Percentiles rank a stretch among this genome's conserved stretches.
phyloP scores from a whole-genome alignment of 1,140 invertebrate species.

The Cyrtorhinus lividipennis region DNA sequence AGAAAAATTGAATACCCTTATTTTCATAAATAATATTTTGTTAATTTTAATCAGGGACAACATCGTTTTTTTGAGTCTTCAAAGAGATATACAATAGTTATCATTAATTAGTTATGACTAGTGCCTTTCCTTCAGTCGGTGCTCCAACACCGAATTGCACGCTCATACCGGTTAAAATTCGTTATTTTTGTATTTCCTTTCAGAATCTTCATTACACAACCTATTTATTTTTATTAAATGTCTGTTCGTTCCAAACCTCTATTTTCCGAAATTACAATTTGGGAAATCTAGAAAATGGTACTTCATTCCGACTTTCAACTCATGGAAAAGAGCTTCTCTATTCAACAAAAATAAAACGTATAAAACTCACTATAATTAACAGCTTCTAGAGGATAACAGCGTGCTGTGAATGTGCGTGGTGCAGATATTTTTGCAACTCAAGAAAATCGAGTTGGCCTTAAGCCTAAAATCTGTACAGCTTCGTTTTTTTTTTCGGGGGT shows the following conservation, averaged over 20 bases:
- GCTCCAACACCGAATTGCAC: background rate
- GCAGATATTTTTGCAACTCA: background rate
- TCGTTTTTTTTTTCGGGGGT: background rate
- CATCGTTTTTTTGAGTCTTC: conserved; percentile 1
- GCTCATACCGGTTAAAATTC: conserved; percentile 3
- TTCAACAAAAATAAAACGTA: conserved; percentile 2
- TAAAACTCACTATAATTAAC: background rate
- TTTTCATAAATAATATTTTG: background rate
- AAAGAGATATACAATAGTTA: background rate
- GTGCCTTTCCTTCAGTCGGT: background rate
- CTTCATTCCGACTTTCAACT: too few relatives aligned
- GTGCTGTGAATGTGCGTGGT: background rate
- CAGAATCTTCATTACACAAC: background rate
- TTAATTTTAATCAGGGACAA: background rate
- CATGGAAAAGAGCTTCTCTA: too few relatives aligned
- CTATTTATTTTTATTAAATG: background rate
- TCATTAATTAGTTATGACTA: conserved; percentile 5
- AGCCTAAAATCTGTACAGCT: background rate
- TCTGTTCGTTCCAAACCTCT: too few relatives aligned
- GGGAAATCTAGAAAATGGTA: too few relatives aligned
- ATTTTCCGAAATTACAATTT: too few relatives aligned
- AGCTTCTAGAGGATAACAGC: background rate
- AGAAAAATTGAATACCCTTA: background rate
- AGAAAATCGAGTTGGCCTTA: background rate
- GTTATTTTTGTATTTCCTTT: background rate